Evolutionary conservation across 2,113 vertebrate species (phyloP).

Genomic region (Otolemur garnettii): DNA sequence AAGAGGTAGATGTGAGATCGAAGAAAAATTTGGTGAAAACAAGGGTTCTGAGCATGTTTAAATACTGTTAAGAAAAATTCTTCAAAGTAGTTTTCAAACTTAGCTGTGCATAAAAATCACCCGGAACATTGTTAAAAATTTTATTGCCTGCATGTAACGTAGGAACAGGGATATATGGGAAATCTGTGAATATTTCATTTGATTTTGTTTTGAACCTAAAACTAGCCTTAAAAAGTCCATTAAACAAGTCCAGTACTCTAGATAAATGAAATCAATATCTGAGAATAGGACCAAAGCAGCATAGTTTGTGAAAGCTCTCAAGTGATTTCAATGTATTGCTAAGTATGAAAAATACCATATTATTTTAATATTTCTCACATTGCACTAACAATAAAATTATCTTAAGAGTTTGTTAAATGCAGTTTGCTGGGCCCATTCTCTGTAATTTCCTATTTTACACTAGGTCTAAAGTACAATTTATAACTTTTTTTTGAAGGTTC

Average conservation of each 20-base stretch:
- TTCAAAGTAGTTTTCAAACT: neutral
- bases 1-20: neutral
- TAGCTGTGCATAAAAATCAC: neutral
- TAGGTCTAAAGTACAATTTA: neutral
- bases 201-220: neutral
- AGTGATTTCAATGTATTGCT: neutral
- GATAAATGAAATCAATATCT: neutral
- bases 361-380: neutral
- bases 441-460: neutral
- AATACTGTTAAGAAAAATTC: neutral
- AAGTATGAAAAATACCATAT: neutral
- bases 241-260: neutral
- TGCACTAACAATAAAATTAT: neutral
- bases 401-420: neutral
- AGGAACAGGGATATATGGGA: neutral
- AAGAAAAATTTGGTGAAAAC: neutral
- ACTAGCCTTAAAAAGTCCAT: neutral
- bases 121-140: neutral
- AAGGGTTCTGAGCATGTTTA: neutral
- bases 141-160: neutral
- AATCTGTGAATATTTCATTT: neutral
- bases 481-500: neutral
- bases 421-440: neutral
- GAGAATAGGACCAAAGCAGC: neutral
- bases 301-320: neutral